Evolutionary conservation across 2,113 vertebrate species (phyloP), one percentile per base, ranked within the genome.

Genomic region (Lichenostomus cassidix): DNA sequence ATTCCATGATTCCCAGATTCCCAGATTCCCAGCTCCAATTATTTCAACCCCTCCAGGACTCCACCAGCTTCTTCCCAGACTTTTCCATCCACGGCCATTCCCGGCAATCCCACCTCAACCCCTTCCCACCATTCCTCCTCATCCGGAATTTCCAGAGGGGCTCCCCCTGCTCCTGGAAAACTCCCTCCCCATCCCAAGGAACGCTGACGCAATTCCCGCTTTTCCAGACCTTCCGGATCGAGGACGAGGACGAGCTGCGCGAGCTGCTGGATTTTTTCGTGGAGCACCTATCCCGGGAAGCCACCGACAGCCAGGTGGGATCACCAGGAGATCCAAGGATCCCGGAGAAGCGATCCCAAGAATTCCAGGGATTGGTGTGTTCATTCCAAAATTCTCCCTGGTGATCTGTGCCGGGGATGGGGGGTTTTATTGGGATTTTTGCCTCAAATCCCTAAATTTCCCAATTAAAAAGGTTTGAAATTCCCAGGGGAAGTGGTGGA

Each of bases 231-330:
- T 69, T 96, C 5, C 15, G 29, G n/a, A 92, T 96, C 3, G 16
- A 77, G 11, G 86, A 39, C 10, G 82, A 90, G 85, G 89, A 78
- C 2, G 93, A 95, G 13, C 85, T 95, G 29, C 68, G 71, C 27
- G 20, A 49, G 31, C 78, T 96, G 78, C 11, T 96, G 82, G 91
- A 84, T 14, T 95, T 95, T 55, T 94, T 96, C 91, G 37, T 87
- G 55, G 59, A 65, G 18, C 65, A 52, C 56, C 59, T 73, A 84
- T 59, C 21, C 46, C 59, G 28, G 55, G 64, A 84, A 33, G 7
- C 2, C 12, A 12, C 20, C 33, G 13, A 11, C 11, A 39, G 33
- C 39, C 49, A 87, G 93, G 93, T 95, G 74, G 64, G 91, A 64
- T 23, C 46, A 0, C 7, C 3, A 5, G 37, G 35, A 55, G 87